A percentile compares a stretch with the other conserved stretches of the same genome.
phyloP scores from a whole-genome alignment of 2,888 invertebrate species.

The Tetragonula carbonaria region DNA sequence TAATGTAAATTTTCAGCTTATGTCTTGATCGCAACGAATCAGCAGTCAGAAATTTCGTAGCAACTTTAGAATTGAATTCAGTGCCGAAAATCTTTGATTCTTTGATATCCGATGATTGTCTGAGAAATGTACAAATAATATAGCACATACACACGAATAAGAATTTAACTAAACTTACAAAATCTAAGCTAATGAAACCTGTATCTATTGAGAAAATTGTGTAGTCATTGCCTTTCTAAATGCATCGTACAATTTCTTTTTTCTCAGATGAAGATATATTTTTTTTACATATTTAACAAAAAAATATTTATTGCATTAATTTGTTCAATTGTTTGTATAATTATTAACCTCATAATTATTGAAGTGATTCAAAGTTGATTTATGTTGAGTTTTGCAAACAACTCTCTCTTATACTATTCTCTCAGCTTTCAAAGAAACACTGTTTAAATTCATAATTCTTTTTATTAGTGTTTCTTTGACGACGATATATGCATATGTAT shows the following conservation, averaged over 20 bases:
- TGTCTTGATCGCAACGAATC: neutral
- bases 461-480: neutral
- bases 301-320: neutral
- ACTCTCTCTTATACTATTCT: neutral
- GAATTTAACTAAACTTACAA: conserved; percentile 14
- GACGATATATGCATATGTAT: neutral
- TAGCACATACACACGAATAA: neutral
- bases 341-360: neutral
- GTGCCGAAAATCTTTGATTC: neutral
- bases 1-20: neutral
- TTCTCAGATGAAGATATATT: neutral
- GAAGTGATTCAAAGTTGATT: neutral
- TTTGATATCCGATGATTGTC: neutral
- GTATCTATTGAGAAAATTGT: neutral
- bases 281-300: neutral
- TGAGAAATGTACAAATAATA: neutral
- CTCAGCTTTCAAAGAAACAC: neutral
- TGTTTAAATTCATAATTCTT: conserved; percentile 2
- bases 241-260: neutral
- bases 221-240: neutral
- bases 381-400: too few species aligned
- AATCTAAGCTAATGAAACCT: neutral
- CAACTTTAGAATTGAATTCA: neutral
- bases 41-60: neutral
- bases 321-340: neutral